Percentiles rank a stretch among this genome's conserved stretches.
These are phyloP conservation scores for Colostygia pectinataria DNA, from an alignment of 2,888 invertebrate genomes.

Conservation along the genomic window DNA sequence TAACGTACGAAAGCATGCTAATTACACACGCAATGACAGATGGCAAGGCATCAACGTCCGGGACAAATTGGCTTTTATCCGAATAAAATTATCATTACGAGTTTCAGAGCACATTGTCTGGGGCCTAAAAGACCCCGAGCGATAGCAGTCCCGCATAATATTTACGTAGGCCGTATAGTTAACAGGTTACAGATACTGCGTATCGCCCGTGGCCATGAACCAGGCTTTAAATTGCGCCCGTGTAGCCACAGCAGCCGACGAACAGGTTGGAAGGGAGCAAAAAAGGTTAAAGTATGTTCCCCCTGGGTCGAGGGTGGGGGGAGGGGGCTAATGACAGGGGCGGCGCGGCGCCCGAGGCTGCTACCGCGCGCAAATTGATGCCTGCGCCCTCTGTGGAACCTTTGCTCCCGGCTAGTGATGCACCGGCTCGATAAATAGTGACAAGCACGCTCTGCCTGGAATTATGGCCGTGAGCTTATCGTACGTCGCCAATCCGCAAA, in stretches of 20 bases:
- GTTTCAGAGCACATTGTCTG: conserved; percentile 31
- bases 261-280: conserved; percentile 81
- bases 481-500: conserved; percentile 5
- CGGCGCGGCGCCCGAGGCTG: conserved; percentile 80
- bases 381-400: conserved; percentile 77
- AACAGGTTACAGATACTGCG: conserved; percentile 68
- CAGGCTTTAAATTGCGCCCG: conserved; percentile 72
- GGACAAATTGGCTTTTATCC: conserved; percentile 36
- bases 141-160: conserved; percentile 60
- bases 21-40: conserved; percentile 35
- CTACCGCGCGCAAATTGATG: conserved; percentile 82
- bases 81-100: conserved; percentile 36
- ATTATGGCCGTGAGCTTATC: conserved; percentile 30
- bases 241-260: conserved; percentile 73
- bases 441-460: conserved; percentile 55
- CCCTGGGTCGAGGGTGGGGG: conserved; percentile 40
- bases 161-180: conserved; percentile 57
- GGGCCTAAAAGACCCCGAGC: conserved; percentile 40
- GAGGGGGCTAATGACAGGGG: conserved; percentile 78
- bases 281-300: conserved; percentile 81
- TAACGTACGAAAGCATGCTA: conserved; percentile 14
- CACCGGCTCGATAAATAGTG: conserved; percentile 70
- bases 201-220: conserved; percentile 80
- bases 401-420: conserved; percentile 82
- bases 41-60: conserved; percentile 32